Evolutionary conservation across 2,113 vertebrate genomes (phyloP).

Genomic region (Osmerus mordax): DNA sequence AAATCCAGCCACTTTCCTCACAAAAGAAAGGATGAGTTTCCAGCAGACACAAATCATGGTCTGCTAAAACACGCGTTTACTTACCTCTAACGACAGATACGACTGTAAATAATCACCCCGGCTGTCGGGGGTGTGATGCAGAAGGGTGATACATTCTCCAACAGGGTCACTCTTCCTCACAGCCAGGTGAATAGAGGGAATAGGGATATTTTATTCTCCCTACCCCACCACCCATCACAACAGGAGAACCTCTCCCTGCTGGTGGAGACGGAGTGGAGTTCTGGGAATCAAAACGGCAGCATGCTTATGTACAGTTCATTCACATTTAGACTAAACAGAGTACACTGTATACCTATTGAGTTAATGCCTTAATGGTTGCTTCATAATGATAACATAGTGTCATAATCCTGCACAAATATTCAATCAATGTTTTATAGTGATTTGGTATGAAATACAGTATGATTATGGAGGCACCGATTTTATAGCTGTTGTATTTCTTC

Average conservation of each 20-base stretch:
- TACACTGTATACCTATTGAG: background rate
- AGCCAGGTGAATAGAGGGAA: constrained; percentile 43
- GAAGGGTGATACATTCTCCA: constrained; percentile 53
- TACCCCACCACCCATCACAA: constrained; percentile 16
- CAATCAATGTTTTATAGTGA: constrained; percentile 23
- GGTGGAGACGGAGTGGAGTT: too few relatives aligned
- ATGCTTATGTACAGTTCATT: too few relatives aligned
- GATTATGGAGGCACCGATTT: constrained; percentile 34
- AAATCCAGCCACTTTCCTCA: constrained; percentile 71
- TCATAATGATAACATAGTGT: too few relatives aligned
- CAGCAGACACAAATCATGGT: constrained; percentile 74
- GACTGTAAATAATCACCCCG: constrained; percentile 74
- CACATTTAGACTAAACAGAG: background rate
- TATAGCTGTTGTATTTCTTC: constrained; percentile 30
- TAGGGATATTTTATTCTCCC: constrained; percentile 42
- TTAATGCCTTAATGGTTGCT: background rate
- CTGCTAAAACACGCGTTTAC: constrained; percentile 74
- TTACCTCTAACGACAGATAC: constrained; percentile 66
- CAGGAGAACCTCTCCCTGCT: constrained; percentile 27
- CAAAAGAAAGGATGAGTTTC: constrained; percentile 71
- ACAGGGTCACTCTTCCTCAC: constrained; percentile 64
- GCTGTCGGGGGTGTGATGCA: constrained; percentile 59
- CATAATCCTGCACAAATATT: constrained; percentile 13
- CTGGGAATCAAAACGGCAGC: too few relatives aligned
- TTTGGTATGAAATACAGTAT: constrained; percentile 38